Evolutionary conservation across 2,888 invertebrate genomes (phyloP).

Genomic region (Polyommatus iphigenia): DNA sequence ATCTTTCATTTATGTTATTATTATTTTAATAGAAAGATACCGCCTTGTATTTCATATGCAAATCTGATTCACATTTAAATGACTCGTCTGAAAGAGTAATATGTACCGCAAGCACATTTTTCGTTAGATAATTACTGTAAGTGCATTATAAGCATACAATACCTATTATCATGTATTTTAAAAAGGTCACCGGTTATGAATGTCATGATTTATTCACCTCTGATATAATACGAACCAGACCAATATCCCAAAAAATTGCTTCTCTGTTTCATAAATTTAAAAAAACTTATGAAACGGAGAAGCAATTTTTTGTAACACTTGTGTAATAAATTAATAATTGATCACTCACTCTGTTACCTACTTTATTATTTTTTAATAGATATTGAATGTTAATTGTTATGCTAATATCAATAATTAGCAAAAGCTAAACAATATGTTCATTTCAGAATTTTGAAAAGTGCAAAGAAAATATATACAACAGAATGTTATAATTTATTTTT

Average conservation of each 20-base stretch:
- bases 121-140: background rate
- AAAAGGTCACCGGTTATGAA: background rate
- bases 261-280: no score
- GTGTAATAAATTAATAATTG: conserved; percentile 1
- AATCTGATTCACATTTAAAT: background rate
- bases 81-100: background rate
- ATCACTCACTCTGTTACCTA: background rate
- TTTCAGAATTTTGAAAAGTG: background rate
- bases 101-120: background rate
- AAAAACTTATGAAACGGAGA: background rate
- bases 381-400: background rate
- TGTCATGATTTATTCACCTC: background rate
- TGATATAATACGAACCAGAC: background rate
- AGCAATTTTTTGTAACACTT: background rate
- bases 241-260: background rate
- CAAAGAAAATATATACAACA: background rate
- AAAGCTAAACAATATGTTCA: background rate
- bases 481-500: background rate
- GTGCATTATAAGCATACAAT: background rate
- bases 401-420: background rate
- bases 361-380: background rate
- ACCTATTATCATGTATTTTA: background rate
- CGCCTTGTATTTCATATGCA: background rate
- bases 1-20: background rate
- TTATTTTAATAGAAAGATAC: background rate